Evolutionary conservation across 2,888 invertebrate species (phyloP).

Genomic region (Gandaritis pyraliata): DNA sequence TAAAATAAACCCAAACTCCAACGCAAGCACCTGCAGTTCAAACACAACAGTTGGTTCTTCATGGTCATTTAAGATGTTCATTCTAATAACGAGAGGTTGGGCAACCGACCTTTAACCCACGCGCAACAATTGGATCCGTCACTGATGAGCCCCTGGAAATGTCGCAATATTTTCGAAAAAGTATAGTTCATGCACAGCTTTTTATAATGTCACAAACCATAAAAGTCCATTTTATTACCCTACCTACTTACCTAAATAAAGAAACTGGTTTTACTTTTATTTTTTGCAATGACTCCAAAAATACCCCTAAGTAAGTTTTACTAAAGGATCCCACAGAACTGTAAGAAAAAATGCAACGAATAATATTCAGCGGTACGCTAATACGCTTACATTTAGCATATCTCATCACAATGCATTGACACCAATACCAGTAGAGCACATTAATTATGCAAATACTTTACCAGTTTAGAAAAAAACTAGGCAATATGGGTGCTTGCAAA

Average conservation of each 20-base stretch:
- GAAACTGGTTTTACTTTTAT: too few relatives aligned
- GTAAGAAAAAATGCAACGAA: conserved; percentile 21
- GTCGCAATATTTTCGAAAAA: conserved; percentile 20
- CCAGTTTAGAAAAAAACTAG: conserved; percentile 5
- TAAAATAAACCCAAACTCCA: too few relatives aligned
- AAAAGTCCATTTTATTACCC: too few relatives aligned
- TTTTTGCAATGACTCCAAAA: too few relatives aligned
- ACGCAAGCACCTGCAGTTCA: too few relatives aligned
- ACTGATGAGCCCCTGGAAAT: conserved; percentile 16
- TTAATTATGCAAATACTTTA: conserved; percentile 38
- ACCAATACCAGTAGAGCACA: conserved; percentile 40
- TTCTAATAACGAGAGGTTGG: conserved; percentile 16
- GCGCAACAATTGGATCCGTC: conserved; percentile 22
- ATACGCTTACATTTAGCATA: conserved; percentile 25
- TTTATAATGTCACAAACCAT: background rate
- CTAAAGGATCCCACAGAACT: background rate
- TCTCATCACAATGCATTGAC: conserved; percentile 40
- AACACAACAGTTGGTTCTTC: conserved; percentile 2
- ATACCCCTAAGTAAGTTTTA: too few relatives aligned
- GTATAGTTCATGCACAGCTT: background rate
- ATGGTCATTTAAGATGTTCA: conserved; percentile 18
- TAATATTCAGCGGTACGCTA: conserved; percentile 23
- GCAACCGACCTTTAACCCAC: conserved; percentile 29
- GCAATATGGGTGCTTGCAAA: conserved; percentile 42
- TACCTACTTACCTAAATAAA: too few relatives aligned